Conservation (phyloP, 2,797 vertebrate genomes). For the Saxicola maurus region DNA sequence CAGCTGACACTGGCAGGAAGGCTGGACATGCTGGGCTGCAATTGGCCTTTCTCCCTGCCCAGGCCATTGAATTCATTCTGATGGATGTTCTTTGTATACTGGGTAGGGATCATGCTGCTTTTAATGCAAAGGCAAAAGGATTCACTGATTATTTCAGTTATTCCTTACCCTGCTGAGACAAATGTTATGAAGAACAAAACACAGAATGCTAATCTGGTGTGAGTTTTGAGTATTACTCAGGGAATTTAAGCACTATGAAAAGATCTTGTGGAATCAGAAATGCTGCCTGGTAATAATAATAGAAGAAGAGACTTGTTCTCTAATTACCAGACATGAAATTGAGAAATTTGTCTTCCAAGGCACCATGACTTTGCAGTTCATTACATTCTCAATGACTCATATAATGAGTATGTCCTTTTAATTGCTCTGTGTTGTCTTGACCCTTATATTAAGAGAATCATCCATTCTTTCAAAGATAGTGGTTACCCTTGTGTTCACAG, state of each 20-base stretch:
- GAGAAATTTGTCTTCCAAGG: background rate
- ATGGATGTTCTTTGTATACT: background rate
- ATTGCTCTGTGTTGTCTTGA: background rate
- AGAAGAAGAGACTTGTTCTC: background rate
- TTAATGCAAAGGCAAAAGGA: background rate
- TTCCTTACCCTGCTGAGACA: background rate
- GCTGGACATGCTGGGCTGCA: background rate
- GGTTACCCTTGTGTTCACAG: background rate
- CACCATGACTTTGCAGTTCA: background rate
- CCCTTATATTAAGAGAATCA: background rate
- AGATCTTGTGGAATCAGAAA: conserved; percentile 1
- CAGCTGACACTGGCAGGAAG: background rate
- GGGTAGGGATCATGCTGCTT: background rate
- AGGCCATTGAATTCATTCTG: background rate
- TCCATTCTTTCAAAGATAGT: background rate
- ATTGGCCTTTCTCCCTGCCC: background rate
- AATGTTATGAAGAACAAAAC: background rate
- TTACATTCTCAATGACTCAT: conserved; percentile 3
- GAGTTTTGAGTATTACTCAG: background rate
- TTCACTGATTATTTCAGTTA: background rate
- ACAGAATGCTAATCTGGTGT: background rate
- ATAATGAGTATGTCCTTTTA: background rate
- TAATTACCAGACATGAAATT: background rate
- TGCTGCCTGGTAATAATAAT: background rate
- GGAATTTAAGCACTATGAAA: background rate